Conservation (phyloP, 2,797 vertebrate genomes). For the Labeo calbasu region DNA sequence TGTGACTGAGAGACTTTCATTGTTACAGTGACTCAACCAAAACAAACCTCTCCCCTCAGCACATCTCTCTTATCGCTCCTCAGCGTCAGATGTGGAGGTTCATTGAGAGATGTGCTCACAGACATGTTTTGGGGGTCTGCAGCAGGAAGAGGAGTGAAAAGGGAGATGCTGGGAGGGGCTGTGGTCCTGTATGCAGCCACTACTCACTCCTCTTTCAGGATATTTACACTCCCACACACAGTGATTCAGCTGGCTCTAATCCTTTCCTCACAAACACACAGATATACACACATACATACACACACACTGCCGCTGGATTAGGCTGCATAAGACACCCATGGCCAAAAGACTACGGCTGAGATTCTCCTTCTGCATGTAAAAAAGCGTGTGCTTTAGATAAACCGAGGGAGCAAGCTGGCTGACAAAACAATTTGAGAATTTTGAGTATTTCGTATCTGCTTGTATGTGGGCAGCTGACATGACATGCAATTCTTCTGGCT, state of each 20-base stretch:
- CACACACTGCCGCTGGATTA: constrained; percentile 50
- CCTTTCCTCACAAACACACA: constrained; percentile 36
- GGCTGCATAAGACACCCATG: constrained; percentile 47
- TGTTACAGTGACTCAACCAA: constrained; percentile 51
- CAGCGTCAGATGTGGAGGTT: not conserved
- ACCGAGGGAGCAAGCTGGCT: constrained; percentile 9
- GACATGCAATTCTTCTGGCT: constrained; percentile 12
- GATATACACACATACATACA: constrained; percentile 23
- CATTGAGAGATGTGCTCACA: constrained; percentile 34
- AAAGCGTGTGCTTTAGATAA: constrained; percentile 13
- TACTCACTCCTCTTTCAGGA: constrained; percentile 67
- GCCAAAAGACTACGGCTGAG: constrained; percentile 27
- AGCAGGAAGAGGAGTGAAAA: constrained; percentile 56
- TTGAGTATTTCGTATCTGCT: constrained; percentile 11
- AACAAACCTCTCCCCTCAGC: constrained; percentile 40
- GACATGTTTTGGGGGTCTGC: constrained; percentile 43
- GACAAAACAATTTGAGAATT: constrained; percentile 6
- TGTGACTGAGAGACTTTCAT: constrained; percentile 47
- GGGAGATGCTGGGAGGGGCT: constrained; percentile 54
- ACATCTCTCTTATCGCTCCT: constrained; percentile 38
- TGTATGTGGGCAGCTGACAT: constrained; percentile 17
- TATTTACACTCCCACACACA: constrained; percentile 70
- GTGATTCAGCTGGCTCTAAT: constrained; percentile 68
- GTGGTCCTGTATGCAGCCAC: constrained; percentile 60
- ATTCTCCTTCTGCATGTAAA: not conserved